A percentile compares a stretch with the other conserved stretches of the same genome.
Evolutionary conservation across 1,140 invertebrate species (phyloP).

Genomic region (Penaeus vannamei): DNA sequence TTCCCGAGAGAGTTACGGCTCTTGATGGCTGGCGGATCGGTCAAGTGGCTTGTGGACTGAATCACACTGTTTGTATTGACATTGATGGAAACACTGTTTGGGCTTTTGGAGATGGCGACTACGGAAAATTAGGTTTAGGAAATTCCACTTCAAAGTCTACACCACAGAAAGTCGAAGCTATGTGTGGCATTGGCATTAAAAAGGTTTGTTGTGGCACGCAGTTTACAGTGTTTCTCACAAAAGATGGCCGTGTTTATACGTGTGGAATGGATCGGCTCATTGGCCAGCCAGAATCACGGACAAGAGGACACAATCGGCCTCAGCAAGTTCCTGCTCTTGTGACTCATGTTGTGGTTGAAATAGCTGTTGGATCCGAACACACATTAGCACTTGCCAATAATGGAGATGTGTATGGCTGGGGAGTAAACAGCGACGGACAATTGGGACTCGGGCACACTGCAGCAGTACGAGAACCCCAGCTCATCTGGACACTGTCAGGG

Average conservation of each 20-base stretch:
- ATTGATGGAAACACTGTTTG: slow-evolving; percentile 77
- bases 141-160: slow-evolving; percentile 75
- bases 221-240: slow-evolving; percentile 79
- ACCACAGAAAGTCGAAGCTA: slow-evolving; percentile 75
- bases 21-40: slow-evolving; percentile 74
- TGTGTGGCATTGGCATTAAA: slow-evolving; percentile 76
- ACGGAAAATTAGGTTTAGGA: slow-evolving; percentile 79
- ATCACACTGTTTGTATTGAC: slow-evolving; percentile 79
- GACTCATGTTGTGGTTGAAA: slow-evolving; percentile 76
- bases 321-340: slow-evolving; percentile 74
- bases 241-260: slow-evolving; percentile 77
- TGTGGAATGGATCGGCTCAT: slow-evolving; percentile 79
- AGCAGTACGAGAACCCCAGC: slow-evolving; percentile 75
- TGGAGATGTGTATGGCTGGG: slow-evolving; percentile 80
- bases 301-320: slow-evolving; percentile 72
- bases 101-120: slow-evolving; percentile 81
- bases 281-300: slow-evolving; percentile 75
- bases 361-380: slow-evolving; percentile 79
- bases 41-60: slow-evolving; percentile 77
- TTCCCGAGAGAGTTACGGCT: slow-evolving; percentile 76
- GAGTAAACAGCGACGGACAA: slow-evolving; percentile 79
- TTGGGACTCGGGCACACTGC: slow-evolving; percentile 77
- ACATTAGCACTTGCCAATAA: slow-evolving; percentile 76
- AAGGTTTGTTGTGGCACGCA: slow-evolving; percentile 79
- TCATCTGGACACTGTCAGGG: slow-evolving; percentile 75